Base-by-base conservation (phyloP, 2,113 vertebrate genomes). In the Nyctereutes procyonoides region DNA sequence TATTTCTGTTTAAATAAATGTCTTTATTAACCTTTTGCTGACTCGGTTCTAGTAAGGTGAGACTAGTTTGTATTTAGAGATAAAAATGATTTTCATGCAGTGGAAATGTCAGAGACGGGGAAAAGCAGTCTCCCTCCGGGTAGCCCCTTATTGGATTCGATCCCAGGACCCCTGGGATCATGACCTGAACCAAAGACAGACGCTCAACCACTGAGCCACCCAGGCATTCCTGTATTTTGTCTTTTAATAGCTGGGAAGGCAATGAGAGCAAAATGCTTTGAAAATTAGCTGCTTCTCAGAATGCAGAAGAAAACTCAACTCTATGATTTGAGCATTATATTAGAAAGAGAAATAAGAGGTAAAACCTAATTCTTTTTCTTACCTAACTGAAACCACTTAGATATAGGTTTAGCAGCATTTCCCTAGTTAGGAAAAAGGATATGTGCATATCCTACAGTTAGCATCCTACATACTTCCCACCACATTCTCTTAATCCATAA, bases 221-320 rank as follows among this genome's bases (percentile, higher is more conserved):
- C 43, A 43, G 43, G 43, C 43, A 43, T 43, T 7, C 43, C 7
- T 7, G 6, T 43, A 43, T 7, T 43, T 43, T 43, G 43, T 43
- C 43, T 43, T 6, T 43, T 60, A 80, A 93, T 3, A 63, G 32
- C 20, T 65, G 76, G 60, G 38, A 88, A 83, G 67, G 53, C 4
- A 32, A 62, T 58, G n/a, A 88, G 19, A 65, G 10, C 60, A 83
- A 92, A 93, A 83, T 51, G 35, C n/a, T 38, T 53, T 89, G 53
- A 88, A 93, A 51, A 69, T 89, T 67, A 77, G 48, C 38, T 55
- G 26, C 28, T 71, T 95, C 67, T 90, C n/a, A 43, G 48, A 60
- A 90, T 90, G 28, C 8, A 48, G 53, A 32, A 69, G 69, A 88
- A 96, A 89, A 76, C 32, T 94, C 48, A 90, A 56, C 73, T 93